phyloP scores from a whole-genome alignment of 2,797 vertebrate species.

The Urophycis tenuis region DNA sequence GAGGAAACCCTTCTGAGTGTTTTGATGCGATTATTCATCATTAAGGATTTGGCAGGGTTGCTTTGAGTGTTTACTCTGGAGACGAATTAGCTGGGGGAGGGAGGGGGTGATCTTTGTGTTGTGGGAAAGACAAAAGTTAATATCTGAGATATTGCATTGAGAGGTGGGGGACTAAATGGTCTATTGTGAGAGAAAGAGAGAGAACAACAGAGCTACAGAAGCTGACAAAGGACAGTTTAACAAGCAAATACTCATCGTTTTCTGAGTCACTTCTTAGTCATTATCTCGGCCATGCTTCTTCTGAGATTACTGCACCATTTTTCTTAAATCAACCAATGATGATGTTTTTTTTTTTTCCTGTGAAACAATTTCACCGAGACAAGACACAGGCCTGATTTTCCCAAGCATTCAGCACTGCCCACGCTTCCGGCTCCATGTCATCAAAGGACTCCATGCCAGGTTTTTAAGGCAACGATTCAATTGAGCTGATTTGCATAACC shows the following conservation, averaged over 20 bases:
- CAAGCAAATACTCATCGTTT: not conserved
- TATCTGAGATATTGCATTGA: slow-evolving; percentile 7
- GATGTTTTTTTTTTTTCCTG: not conserved
- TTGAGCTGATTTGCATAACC: not conserved
- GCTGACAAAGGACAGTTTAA: not conserved
- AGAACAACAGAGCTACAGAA: not conserved
- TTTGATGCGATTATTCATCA: slow-evolving; percentile 66
- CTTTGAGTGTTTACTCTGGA: slow-evolving; percentile 42
- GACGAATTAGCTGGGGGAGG: slow-evolving; percentile 26
- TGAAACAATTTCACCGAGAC: not conserved
- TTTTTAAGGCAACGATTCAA: not conserved
- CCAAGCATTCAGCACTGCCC: not conserved
- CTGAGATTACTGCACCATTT: not conserved
- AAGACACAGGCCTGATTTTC: not conserved
- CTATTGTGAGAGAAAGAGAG: not conserved
- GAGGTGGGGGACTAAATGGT: slow-evolving; percentile 9
- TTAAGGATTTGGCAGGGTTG: slow-evolving; percentile 55
- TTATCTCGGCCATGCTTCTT: too few relatives aligned
- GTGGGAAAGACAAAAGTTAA: slow-evolving; percentile 25
- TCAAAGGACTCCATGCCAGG: not conserved
- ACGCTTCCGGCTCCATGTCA: not conserved
- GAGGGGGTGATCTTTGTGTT: slow-evolving; percentile 43
- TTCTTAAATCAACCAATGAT: not conserved
- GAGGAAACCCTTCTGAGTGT: slow-evolving; percentile 59
- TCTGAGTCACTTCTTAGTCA: too few relatives aligned